A percentile compares a stretch with the other conserved stretches of the same genome.
Conservation (phyloP, 1,140 invertebrate genomes). For the Chlorops oryzae region DNA sequence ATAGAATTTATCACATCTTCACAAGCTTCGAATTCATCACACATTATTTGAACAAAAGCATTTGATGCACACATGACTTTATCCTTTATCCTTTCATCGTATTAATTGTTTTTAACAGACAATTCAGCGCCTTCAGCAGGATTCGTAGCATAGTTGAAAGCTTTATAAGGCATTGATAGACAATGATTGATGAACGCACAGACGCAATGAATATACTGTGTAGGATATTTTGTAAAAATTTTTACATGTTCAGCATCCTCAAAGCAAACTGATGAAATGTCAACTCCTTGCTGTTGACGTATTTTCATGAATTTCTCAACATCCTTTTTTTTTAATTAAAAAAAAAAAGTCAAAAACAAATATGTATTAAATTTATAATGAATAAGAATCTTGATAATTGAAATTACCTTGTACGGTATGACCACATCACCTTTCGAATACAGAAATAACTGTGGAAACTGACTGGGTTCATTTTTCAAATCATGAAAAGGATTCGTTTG, state of each 20-base stretch:
- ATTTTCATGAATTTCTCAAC: slow-evolving; percentile 57
- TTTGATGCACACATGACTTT: no score
- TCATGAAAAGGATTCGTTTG: slow-evolving; percentile 50
- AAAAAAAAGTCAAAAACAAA: not conserved
- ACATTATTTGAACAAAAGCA: no score
- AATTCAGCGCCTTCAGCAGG: no score
- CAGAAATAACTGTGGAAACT: slow-evolving; percentile 66
- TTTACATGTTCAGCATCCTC: slow-evolving; percentile 66
- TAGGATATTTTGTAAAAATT: slow-evolving; percentile 57
- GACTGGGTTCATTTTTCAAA: slow-evolving; percentile 47
- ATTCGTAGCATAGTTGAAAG: no score
- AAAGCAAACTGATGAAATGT: slow-evolving; percentile 57
- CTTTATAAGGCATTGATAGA: slow-evolving; percentile 34
- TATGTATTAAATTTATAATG: not conserved
- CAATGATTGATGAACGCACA: slow-evolving; percentile 58
- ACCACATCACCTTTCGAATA: slow-evolving; percentile 66
- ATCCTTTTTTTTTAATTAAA: no score
- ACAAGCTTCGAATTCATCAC: no score
- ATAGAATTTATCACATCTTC: no score
- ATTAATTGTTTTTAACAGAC: no score
- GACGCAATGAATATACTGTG: slow-evolving; percentile 58
- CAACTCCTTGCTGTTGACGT: slow-evolving; percentile 55
- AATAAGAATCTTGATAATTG: no score
- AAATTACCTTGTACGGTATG: slow-evolving; percentile 53
- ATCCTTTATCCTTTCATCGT: no score